phyloP scores from a whole-genome alignment of 2,113 vertebrate genomes.

The Cochlearius cochlearius region DNA sequence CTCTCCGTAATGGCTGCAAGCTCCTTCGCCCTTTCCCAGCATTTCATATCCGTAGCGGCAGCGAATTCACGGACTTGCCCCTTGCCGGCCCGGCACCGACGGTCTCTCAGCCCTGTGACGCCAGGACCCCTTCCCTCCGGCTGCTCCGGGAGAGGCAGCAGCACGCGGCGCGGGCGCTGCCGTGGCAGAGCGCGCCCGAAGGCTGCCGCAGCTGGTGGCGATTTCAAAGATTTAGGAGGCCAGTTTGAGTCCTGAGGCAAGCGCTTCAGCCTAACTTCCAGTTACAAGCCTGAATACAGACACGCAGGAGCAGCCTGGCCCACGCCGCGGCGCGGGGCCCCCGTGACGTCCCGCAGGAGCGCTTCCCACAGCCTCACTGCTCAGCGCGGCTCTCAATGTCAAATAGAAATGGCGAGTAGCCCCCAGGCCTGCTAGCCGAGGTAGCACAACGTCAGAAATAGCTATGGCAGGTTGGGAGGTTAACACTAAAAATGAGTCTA shows the following conservation, averaged over 20 bases:
- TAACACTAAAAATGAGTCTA: neutral
- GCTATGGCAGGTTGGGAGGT: neutral
- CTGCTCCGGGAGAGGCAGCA: neutral
- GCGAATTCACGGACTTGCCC: neutral
- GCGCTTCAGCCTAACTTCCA: neutral
- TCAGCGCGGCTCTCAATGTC: neutral
- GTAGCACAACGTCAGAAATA: neutral
- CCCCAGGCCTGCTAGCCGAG: neutral
- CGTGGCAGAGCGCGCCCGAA: rapidly evolving
- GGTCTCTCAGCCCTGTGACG: neutral
- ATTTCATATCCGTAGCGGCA: neutral
- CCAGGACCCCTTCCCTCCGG: neutral
- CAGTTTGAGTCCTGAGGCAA: neutral
- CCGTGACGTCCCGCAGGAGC: neutral
- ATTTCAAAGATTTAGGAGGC: neutral
- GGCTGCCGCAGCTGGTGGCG: neutral
- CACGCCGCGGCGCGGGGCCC: neutral
- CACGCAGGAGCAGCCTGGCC: neutral
- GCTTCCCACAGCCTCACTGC: neutral
- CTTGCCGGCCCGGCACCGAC: neutral
- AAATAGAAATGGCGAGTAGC: neutral
- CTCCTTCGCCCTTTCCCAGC: neutral
- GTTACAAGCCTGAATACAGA: neutral
- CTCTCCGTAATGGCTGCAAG: neutral
- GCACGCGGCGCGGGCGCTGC: rapidly evolving